These are phyloP conservation scores for Pipistrellus nathusii DNA, from an alignment of 2,797 vertebrate genomes.

Conservation along the genomic window DNA sequence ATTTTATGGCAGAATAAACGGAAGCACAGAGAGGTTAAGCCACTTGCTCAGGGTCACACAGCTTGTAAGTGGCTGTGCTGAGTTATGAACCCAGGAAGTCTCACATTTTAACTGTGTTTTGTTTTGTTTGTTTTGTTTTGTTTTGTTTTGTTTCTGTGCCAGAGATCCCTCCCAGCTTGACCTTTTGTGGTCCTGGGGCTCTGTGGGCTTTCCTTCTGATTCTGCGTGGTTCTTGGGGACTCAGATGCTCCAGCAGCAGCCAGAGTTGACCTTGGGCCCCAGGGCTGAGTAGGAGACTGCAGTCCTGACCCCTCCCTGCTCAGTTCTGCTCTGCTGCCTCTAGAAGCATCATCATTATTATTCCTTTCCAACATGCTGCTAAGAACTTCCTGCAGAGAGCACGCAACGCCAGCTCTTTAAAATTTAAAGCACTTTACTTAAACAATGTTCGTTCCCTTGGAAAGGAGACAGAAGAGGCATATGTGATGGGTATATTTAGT, in stretches of 20 bases:
- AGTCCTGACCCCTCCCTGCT: neutral
- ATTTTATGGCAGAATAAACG: neutral
- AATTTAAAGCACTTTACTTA: constrained; percentile 82
- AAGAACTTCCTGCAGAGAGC: constrained; percentile 18
- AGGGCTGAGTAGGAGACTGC: neutral
- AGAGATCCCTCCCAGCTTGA: neutral
- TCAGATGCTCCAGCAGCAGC: neutral
- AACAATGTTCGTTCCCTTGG: constrained; percentile 73
- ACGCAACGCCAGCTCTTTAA: constrained; percentile 68
- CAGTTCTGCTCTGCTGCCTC: neutral
- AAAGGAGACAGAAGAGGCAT: constrained; percentile 64
- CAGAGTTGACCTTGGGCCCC: neutral
- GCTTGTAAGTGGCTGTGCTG: neutral
- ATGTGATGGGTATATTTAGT: constrained; percentile 74
- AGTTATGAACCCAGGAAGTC: neutral
- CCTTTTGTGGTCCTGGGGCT: neutral
- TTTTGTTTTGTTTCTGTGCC: too few species aligned
- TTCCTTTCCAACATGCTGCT: constrained; percentile 53
- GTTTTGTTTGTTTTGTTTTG: too few species aligned
- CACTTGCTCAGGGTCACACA: neutral
- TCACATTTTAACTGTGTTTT: neutral
- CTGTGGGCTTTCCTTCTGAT: neutral
- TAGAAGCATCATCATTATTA: constrained; percentile 45
- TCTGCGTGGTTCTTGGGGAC: rapidly evolving
- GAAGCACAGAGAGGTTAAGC: neutral